Base-by-base conservation (phyloP, 2,113 vertebrate species). In the Sceloporus undulatus region DNA sequence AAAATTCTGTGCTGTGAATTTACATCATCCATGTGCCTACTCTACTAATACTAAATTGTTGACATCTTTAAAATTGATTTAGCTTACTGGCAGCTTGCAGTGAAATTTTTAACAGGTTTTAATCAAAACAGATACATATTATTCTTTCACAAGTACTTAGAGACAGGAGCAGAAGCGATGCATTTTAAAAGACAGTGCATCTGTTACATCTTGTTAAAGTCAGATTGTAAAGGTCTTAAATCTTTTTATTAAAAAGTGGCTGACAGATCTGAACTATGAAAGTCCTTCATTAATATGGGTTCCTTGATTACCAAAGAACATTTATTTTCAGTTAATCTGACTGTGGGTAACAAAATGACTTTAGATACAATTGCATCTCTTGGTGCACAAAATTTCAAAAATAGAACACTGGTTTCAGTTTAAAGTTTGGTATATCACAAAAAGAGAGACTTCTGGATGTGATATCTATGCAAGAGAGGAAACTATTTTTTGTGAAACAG, bases 81-180 rank as follows among this genome's bases (percentile, higher is more conserved):
- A n/a, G n/a, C n/a, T n/a, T n/a, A 14, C 48, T 40, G 70, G 82
- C 52, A 84, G 82, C 78, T n/a, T 79, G 78, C 78, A 79, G 6
- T 34, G 25, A 59, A 84, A 85, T n/a, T n/a, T n/a, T n/a, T 40
- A 74, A 85, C 27, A 54, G 66, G 29, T 85, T 75, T 85, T n/a
- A n/a, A n/a, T 79, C 29, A 79, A 79, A 79, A 59, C 52, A 79
- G 68, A 84, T 56, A 40, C 71, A 59, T n/a, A n/a, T n/a, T n/a
- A n/a, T n/a, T n/a, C n/a, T n/a, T n/a, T n/a, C n/a, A 10, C 84
- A 38, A 52, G 65, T 38, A 86, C 79, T 86, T 70, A 86, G 62
- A 75, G 34, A 19, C 13, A 38, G n/a, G 9, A n/a, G 23, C 27
- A 71, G 79, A 71, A 84, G 27, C 2, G 18, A 75, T 38, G 23